These are phyloP conservation scores for Athripsodes cinereus DNA, from an alignment of 2,888 invertebrate species.

Conservation along the genomic window DNA sequence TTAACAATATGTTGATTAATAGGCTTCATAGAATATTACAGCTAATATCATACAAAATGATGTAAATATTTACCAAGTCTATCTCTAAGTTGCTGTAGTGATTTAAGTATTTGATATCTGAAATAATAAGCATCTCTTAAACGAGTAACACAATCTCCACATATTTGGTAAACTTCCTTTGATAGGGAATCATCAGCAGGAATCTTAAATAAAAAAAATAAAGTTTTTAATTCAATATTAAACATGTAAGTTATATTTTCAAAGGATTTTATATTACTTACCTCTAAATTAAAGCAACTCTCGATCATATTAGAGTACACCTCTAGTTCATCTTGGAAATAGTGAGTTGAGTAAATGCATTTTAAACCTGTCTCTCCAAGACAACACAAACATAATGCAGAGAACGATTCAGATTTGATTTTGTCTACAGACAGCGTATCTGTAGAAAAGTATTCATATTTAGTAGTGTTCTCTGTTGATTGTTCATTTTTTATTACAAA, in stretches of 20 bases:
- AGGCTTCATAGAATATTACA: too few relatives aligned
- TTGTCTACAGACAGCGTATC: not conserved
- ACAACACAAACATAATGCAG: not conserved
- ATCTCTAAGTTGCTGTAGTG: conserved; percentile 10
- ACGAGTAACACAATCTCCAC: conserved; percentile 15
- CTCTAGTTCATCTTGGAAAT: not conserved
- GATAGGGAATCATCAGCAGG: not conserved
- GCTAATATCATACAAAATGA: too few relatives aligned
- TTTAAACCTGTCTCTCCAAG: not conserved
- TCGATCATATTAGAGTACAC: not conserved
- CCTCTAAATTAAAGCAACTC: not conserved
- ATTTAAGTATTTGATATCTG: conserved; percentile 15
- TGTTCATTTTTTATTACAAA: too few relatives aligned
- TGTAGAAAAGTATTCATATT: too few relatives aligned
- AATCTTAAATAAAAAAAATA: too few relatives aligned
- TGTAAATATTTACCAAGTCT: conserved; percentile 6
- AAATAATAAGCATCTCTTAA: conserved; percentile 18
- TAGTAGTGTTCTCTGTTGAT: too few relatives aligned
- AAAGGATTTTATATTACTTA: too few relatives aligned
- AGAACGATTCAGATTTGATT: not conserved
- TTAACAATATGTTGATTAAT: too few relatives aligned
- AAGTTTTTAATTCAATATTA: too few relatives aligned
- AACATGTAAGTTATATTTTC: too few relatives aligned
- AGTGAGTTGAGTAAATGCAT: not conserved
- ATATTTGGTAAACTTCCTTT: conserved; percentile 11